Conservation (phyloP, 2,113 vertebrate species). For the Lepus americanus region DNA sequence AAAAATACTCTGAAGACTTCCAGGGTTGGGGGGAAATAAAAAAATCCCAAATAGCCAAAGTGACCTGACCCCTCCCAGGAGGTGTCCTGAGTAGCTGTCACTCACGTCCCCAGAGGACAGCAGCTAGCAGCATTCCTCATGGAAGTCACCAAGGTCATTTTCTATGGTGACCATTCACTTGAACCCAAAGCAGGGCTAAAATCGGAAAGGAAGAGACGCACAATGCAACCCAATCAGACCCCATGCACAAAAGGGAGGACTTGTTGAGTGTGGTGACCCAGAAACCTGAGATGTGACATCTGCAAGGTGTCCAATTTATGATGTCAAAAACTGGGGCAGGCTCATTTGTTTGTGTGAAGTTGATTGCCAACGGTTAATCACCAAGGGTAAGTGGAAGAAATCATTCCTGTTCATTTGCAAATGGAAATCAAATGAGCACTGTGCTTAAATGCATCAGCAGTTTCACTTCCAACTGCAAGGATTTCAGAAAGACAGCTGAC, state of each 20-base stretch:
- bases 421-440: slow-evolving; percentile 89
- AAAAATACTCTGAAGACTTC: neutral
- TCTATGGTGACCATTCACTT: neutral
- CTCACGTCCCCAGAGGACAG: fast-evolving
- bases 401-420: slow-evolving; percentile 89
- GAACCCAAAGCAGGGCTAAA: neutral
- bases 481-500: slow-evolving; percentile 81
- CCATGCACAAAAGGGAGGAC: neutral
- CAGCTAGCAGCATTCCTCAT: fast-evolving
- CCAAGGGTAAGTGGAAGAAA: slow-evolving; percentile 87
- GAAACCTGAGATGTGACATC: neutral
- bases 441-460: slow-evolving; percentile 85
- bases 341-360: slow-evolving; percentile 73
- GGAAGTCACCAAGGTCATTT: neutral
- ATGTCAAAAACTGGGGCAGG: slow-evolving; percentile 68
- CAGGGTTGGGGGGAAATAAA: fast-evolving
- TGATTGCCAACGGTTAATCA: slow-evolving; percentile 83
- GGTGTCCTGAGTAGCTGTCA: too few relatives aligned
- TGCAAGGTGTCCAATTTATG: neutral
- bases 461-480: slow-evolving; percentile 83
- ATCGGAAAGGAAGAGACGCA: fast-evolving
- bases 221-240: fast-evolving
- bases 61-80: neutral
- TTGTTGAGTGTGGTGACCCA: neutral
- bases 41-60: neutral